Percentiles rank a stretch among this genome's conserved stretches.
These are phyloP conservation scores for Albula goreensis DNA, from an alignment of 2,113 vertebrate genomes.

Conservation along the genomic window DNA sequence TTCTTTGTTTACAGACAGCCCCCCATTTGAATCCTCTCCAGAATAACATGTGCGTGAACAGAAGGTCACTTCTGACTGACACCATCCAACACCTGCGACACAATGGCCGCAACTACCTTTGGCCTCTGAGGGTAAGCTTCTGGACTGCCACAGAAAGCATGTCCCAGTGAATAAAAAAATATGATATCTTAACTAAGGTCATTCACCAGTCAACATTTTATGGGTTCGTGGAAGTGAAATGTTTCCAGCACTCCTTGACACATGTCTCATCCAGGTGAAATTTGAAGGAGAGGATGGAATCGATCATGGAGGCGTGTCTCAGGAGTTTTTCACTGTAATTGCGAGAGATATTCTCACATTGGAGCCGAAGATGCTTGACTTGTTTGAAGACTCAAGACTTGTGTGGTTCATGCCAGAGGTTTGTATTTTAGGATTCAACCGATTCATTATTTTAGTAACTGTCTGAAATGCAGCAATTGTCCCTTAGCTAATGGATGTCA, in stretches of 20 bases:
- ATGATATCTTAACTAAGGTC: no score
- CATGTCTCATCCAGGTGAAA: slow-evolving; percentile 27
- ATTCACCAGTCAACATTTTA: no score
- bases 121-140: slow-evolving; percentile 2
- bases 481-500: no score
- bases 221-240: no score
- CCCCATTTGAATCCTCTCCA: no score
- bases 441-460: no score
- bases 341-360: not conserved
- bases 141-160: not conserved
- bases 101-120: not conserved
- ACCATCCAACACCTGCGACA: not conserved
- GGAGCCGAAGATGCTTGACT: slow-evolving; percentile 1
- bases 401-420: slow-evolving; percentile 60
- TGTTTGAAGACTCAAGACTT: not conserved
- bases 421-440: slow-evolving; percentile 4
- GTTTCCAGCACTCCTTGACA: not conserved
- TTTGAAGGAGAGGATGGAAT: slow-evolving; percentile 13
- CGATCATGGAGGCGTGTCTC: slow-evolving; percentile 9
- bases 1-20: not conserved
- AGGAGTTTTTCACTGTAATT: slow-evolving; percentile 59
- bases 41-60: slow-evolving; percentile 3
- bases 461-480: no score
- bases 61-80: slow-evolving; percentile 7
- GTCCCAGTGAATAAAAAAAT: no score